These are phyloP conservation scores for Sinodicranocentrus sp. DNA, from an alignment of 2,888 invertebrate species.

Conservation along the genomic window DNA sequence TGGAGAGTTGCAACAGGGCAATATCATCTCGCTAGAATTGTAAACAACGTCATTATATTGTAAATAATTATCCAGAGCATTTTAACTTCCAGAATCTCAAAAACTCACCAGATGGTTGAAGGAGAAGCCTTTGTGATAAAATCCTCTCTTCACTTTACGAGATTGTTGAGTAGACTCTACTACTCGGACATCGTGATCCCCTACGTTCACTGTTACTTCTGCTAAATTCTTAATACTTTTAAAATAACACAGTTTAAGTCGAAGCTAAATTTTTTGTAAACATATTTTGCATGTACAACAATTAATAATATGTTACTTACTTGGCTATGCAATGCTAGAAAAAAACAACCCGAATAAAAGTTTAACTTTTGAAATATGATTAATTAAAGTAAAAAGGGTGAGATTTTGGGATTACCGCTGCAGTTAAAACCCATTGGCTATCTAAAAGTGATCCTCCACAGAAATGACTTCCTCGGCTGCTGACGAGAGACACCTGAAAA, in stretches of 20 bases:
- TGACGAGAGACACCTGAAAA: constrained; percentile 85
- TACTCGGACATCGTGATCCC: constrained; percentile 89
- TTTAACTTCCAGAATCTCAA: too few species aligned
- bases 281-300: not conserved
- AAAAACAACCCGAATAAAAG: not conserved
- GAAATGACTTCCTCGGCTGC: constrained; percentile 89
- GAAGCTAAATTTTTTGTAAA: not conserved
- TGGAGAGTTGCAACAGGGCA: too few species aligned
- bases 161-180: constrained; percentile 87
- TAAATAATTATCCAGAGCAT: not conserved
- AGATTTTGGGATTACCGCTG: constrained; percentile 82
- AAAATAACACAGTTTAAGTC: not conserved
- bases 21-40: too few species aligned
- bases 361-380: not conserved
- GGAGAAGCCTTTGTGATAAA: constrained; percentile 90
- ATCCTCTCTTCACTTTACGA: constrained; percentile 88
- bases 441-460: constrained; percentile 87
- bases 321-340: constrained; percentile 62
- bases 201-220: constrained; percentile 87
- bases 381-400: not conserved
- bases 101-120: constrained; percentile 88
- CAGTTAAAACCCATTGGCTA: constrained; percentile 87
- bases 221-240: constrained; percentile 77
- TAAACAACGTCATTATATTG: too few species aligned
- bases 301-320: constrained; percentile 36